Percentiles rank a stretch among this genome's conserved stretches.
phyloP scores from a whole-genome alignment of 37 sponge, comb jelly and placozoan genomes.

The Diacarnus erythraeanus region DNA sequence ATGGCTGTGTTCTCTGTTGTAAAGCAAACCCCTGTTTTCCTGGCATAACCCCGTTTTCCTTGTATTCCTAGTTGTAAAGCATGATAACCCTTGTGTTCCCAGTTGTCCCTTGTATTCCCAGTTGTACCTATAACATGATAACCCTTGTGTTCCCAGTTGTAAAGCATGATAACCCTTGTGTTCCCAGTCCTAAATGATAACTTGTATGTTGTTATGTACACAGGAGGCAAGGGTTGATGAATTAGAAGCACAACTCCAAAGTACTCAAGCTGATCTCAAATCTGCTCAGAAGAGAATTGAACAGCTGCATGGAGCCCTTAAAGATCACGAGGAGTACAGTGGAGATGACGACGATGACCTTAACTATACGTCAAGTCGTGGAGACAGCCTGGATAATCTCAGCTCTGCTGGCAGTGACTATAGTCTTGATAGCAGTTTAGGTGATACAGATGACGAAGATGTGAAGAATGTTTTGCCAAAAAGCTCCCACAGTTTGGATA shows the following conservation, averaged over 20 bases:
- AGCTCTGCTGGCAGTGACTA: conserved; percentile 44
- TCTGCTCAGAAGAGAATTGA: conserved; percentile 76
- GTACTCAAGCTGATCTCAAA: conserved; percentile 59
- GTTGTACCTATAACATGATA: too few species aligned
- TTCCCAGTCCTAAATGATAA: too few species aligned
- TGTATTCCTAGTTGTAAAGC: too few species aligned
- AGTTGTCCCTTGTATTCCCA: too few species aligned
- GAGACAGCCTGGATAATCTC: conserved; percentile 1
- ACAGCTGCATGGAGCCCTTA: conserved; percentile 67
- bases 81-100: too few species aligned
- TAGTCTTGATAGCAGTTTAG: conserved; percentile 14
- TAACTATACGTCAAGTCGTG: background rate
- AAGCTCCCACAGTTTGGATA: background rate
- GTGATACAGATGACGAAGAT: background rate
- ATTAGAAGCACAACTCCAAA: conserved; percentile 48
- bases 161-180: too few species aligned
- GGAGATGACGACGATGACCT: conserved; percentile 27
- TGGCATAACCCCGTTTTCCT: too few species aligned
- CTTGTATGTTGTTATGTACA: background rate
- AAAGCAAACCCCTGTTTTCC: too few species aligned
- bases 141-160: too few species aligned
- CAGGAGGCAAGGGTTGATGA: conserved; percentile 72
- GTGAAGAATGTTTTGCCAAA: background rate
- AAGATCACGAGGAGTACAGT: conserved; percentile 48
- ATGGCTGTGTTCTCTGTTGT: too few species aligned